These are phyloP conservation scores for Sardinella longiceps DNA, from an alignment of 2,797 vertebrate genomes.

Conservation along the genomic window DNA sequence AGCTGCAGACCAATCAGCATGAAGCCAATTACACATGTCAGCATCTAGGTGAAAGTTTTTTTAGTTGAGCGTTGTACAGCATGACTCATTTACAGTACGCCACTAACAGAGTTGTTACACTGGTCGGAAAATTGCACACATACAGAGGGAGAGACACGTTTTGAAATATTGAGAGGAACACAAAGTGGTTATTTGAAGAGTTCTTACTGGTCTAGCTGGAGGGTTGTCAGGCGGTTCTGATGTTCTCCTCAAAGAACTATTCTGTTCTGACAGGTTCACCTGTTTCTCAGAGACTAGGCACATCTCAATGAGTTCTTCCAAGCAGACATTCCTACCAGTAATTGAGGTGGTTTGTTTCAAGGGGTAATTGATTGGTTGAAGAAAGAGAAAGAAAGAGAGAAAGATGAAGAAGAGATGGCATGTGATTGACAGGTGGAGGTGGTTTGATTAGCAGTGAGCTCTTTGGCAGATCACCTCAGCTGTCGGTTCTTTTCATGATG, in stretches of 20 bases:
- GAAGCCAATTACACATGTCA: too few relatives aligned
- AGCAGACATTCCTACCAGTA: neutral
- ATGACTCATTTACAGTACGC: neutral
- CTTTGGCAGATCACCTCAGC: neutral
- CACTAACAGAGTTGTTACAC: neutral
- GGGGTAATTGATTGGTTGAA: slow-evolving; percentile 6
- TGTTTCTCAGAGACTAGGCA: neutral
- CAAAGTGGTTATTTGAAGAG: neutral
- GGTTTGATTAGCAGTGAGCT: slow-evolving; percentile 16
- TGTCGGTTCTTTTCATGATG: neutral
- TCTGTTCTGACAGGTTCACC: neutral
- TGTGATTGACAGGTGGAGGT: neutral
- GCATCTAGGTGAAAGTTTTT: too few relatives aligned
- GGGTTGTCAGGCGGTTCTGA: neutral
- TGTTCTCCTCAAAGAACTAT: neutral
- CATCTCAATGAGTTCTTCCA: neutral
- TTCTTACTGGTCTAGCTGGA: neutral
- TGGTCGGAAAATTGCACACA: too few relatives aligned
- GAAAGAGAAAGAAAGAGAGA: neutral
- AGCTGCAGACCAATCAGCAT: too few relatives aligned
- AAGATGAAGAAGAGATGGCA: neutral
- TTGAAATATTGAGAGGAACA: neutral
- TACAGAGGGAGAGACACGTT: neutral
- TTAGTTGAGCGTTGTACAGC: too few relatives aligned
- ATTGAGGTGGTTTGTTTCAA: neutral